A percentile compares a stretch with the other conserved stretches of the same genome.
These are phyloP conservation scores for Neofelis nebulosa DNA, from an alignment of 2,113 vertebrate genomes.

Conservation along the genomic window DNA sequence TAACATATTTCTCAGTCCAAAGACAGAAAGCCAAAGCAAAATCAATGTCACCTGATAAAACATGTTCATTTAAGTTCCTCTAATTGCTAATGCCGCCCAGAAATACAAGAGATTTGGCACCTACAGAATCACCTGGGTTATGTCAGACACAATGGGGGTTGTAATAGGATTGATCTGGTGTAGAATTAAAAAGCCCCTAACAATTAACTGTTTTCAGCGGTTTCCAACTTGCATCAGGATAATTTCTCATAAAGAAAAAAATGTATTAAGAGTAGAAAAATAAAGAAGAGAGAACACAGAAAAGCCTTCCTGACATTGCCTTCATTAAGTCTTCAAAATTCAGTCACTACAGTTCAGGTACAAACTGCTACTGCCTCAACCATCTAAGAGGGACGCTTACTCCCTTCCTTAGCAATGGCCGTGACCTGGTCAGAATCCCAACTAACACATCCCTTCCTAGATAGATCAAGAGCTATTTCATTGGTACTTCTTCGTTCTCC, in stretches of 20 bases:
- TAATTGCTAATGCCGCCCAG: background rate
- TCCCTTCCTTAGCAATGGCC: background rate
- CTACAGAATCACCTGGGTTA: background rate
- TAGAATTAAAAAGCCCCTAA: background rate
- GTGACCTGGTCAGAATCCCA: background rate
- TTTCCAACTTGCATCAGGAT: background rate
- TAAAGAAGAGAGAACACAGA: background rate
- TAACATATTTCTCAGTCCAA: background rate
- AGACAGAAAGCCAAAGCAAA: background rate
- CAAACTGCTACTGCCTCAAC: no score
- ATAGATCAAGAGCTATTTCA: conserved; percentile 7
- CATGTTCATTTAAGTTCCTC: background rate
- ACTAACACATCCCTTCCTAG: background rate
- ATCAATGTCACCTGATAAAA: background rate
- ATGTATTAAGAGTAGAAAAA: background rate
- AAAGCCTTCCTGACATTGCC: background rate
- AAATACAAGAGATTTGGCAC: background rate
- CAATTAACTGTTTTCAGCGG: background rate
- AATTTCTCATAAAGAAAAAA: background rate
- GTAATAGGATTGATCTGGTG: background rate
- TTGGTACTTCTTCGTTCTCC: conserved; percentile 24
- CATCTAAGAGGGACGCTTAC: background rate
- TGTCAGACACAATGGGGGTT: background rate
- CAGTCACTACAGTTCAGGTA: background rate
- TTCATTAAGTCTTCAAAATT: background rate